phyloP scores from a whole-genome alignment of 2,888 invertebrate species.

The Molorchus minor region DNA sequence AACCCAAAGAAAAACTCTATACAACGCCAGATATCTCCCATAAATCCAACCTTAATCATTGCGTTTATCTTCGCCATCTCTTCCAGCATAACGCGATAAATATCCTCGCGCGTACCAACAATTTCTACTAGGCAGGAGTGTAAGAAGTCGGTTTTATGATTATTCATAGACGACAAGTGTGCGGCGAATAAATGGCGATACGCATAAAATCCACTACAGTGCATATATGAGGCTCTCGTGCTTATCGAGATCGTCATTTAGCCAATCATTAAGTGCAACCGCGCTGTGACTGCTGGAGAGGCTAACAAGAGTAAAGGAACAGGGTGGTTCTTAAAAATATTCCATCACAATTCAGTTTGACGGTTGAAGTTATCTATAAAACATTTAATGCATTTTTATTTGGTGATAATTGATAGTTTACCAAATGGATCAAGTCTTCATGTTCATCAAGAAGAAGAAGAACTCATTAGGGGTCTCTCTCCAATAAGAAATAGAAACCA shows the following conservation, averaged over 20 bases:
- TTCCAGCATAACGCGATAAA: slow-evolving; percentile 3
- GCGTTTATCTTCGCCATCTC: slow-evolving; percentile 1
- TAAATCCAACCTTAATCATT: slow-evolving; percentile 1
- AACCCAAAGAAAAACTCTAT: too few relatives aligned
- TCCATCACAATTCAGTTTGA: too few relatives aligned
- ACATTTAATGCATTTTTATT: too few relatives aligned
- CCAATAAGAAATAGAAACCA: too few relatives aligned
- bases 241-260: slow-evolving; percentile 50
- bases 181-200: slow-evolving; percentile 32
- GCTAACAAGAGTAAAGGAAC: slow-evolving; percentile 44
- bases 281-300: slow-evolving; percentile 34
- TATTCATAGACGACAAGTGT: slow-evolving; percentile 33
- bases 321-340: too few relatives aligned
- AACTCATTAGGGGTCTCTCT: too few relatives aligned
- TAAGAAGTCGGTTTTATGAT: slow-evolving; percentile 35
- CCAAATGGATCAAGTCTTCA: too few relatives aligned
- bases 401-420: too few relatives aligned
- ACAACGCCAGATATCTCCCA: too few relatives aligned
- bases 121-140: slow-evolving; percentile 12
- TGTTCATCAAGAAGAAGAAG: too few relatives aligned
- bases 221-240: slow-evolving; percentile 30
- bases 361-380: too few relatives aligned
- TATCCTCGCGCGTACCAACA: neutral
- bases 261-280: slow-evolving; percentile 48
- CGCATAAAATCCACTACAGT: slow-evolving; percentile 39